Evolutionary conservation across 2,888 invertebrate species (phyloP).

Genomic region (Drosophila paramelanica): DNA sequence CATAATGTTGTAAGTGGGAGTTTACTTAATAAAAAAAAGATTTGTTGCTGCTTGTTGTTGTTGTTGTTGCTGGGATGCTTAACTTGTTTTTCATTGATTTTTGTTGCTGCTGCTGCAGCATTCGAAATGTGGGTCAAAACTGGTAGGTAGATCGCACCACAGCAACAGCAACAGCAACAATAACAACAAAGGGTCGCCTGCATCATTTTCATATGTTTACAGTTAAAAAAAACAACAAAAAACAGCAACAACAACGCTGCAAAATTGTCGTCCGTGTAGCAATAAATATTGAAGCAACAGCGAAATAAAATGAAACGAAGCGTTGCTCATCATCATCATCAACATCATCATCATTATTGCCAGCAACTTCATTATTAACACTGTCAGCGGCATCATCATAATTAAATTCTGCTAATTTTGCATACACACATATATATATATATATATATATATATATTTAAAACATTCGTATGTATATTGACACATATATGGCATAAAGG

Average conservation of each 20-base stretch:
- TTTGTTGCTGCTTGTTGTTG: constrained; percentile 22
- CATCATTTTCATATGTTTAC: constrained; percentile 58
- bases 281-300: constrained; percentile 62
- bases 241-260: constrained; percentile 30
- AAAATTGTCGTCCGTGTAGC: constrained; percentile 60
- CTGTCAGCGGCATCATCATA: constrained; percentile 28
- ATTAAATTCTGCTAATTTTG: constrained; percentile 50
- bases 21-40: constrained; percentile 48
- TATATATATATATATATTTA: constrained; percentile 7
- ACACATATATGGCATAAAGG: constrained; percentile 49
- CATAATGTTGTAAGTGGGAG: constrained; percentile 74
- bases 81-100: constrained; percentile 61
- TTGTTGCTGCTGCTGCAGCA: constrained; percentile 23
- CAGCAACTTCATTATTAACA: constrained; percentile 29
- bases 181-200: constrained; percentile 50
- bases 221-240: constrained; percentile 59
- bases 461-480: constrained; percentile 30
- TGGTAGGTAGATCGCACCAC: constrained; percentile 53
- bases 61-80: constrained; percentile 52
- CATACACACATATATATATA: constrained; percentile 20
- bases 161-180: constrained; percentile 31
- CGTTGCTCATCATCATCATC: constrained; percentile 47
- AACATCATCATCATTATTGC: constrained; percentile 12
- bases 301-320: constrained; percentile 47
- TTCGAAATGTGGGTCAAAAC: constrained; percentile 74